Conservation (phyloP, 2,113 vertebrate genomes). For the Oriolus oriolus region DNA sequence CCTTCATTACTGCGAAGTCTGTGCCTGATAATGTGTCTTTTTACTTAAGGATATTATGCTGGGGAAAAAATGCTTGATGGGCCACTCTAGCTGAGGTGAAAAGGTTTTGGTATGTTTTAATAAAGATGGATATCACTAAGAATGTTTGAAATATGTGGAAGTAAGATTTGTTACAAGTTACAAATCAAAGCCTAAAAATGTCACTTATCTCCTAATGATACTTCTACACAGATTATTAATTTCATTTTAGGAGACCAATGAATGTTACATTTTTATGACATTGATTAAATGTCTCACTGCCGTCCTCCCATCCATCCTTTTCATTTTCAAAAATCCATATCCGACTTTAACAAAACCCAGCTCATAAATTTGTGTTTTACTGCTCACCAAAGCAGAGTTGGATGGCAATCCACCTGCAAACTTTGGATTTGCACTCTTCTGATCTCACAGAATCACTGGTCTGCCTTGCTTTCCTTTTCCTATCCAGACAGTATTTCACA, state of each 20-base stretch:
- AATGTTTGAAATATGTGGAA: slow-evolving; percentile 75
- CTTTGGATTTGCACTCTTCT: background rate
- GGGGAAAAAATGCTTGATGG: slow-evolving; percentile 58
- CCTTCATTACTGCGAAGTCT: slow-evolving; percentile 71
- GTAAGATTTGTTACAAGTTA: slow-evolving; percentile 78
- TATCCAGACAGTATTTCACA: background rate
- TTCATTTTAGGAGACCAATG: slow-evolving; percentile 83
- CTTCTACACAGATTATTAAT: slow-evolving; percentile 86
- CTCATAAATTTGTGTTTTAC: slow-evolving; percentile 74
- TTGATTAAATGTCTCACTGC: slow-evolving; percentile 80
- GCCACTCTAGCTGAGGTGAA: slow-evolving; percentile 66
- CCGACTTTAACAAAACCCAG: slow-evolving; percentile 70
- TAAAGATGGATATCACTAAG: slow-evolving; percentile 76
- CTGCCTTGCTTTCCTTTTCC: background rate
- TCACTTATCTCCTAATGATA: slow-evolving; percentile 83
- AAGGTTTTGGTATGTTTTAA: slow-evolving; percentile 75
- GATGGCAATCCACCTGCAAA: background rate
- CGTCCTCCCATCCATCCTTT: slow-evolving; percentile 73
- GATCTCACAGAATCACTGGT: background rate
- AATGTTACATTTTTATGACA: slow-evolving; percentile 84
- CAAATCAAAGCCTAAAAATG: slow-evolving; percentile 82
- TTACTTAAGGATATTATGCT: slow-evolving; percentile 68
- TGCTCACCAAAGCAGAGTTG: slow-evolving; percentile 37
- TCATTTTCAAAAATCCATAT: slow-evolving; percentile 76
- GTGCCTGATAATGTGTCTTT: slow-evolving; percentile 67